Percentiles rank a stretch among this genome's conserved stretches.
phyloP scores from a whole-genome alignment of 2,797 vertebrate species.

The Acipenser transmontanus region DNA sequence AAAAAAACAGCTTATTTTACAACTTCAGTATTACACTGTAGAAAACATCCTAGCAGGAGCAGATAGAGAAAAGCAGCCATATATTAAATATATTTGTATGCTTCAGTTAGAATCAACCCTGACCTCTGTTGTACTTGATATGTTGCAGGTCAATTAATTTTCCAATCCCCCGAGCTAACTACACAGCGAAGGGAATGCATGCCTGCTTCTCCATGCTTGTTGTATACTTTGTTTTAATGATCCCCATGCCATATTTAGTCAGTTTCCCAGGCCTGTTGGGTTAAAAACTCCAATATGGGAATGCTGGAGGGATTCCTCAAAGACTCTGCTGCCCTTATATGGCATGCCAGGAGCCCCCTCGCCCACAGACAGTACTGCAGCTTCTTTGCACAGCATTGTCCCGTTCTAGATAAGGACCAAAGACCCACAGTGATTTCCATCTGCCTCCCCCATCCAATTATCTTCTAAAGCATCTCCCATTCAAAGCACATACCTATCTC shows the following conservation, averaged over 20 bases:
- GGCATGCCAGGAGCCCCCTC: slow-evolving; percentile 49
- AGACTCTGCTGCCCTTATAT: slow-evolving; percentile 76
- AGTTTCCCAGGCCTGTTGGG: slow-evolving; percentile 58
- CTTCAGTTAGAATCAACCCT: too few relatives aligned
- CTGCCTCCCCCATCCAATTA: slow-evolving; percentile 19
- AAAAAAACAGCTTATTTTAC: too few relatives aligned
- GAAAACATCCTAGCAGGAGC: too few relatives aligned
- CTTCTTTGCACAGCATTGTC: slow-evolving; percentile 33
- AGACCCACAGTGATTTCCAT: slow-evolving; percentile 25
- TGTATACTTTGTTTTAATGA: slow-evolving; percentile 52
- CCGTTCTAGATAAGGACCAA: slow-evolving; percentile 57
- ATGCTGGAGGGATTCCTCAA: slow-evolving; percentile 80
- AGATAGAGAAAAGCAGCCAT: too few relatives aligned
- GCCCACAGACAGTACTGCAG: slow-evolving; percentile 29
- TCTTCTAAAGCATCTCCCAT: slow-evolving; percentile 22
- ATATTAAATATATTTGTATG: too few relatives aligned
- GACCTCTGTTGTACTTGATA: too few relatives aligned
- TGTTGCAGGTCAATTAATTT: too few relatives aligned
- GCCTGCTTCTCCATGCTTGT: slow-evolving; percentile 35
- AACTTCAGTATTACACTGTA: too few relatives aligned
- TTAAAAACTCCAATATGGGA: slow-evolving; percentile 68
- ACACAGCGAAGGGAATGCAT: too few relatives aligned
- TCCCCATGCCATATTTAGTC: slow-evolving; percentile 92
- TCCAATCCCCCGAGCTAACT: too few relatives aligned
- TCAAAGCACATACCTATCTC: slow-evolving; percentile 26